A percentile compares a stretch with the other conserved stretches of the same genome.
Evolutionary conservation across 2,113 vertebrate species (phyloP).

Genomic region (Pluvianellus socialis): DNA sequence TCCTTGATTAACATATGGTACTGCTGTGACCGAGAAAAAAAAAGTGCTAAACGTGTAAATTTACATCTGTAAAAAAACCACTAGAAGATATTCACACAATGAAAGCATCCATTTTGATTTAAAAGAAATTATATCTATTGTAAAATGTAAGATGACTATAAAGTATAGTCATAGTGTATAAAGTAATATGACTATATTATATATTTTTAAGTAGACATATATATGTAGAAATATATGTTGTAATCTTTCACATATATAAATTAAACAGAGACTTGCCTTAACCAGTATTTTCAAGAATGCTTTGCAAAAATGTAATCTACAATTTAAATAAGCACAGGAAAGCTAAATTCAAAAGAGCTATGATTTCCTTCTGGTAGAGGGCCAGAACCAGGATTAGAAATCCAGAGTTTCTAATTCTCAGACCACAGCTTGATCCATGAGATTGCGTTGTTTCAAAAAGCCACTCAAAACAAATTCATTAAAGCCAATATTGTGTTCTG

Average conservation of each 20-base stretch:
- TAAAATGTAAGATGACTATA: background rate
- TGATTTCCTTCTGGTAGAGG: background rate
- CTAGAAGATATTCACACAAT: background rate
- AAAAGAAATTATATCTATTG: background rate
- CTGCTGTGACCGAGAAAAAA: background rate
- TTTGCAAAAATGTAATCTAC: background rate
- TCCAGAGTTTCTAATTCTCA: background rate
- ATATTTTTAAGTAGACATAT: background rate
- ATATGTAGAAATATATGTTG: rapidly evolving
- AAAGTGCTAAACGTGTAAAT: background rate
- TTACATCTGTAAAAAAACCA: background rate
- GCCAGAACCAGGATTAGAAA: background rate
- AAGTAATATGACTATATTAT: background rate
- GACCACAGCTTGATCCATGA: background rate
- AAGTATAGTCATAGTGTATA: background rate
- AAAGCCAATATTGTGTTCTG: background rate
- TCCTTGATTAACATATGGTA: background rate
- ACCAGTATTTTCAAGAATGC: background rate
- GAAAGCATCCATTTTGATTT: background rate
- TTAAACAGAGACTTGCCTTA: rapidly evolving
- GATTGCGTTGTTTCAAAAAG: background rate
- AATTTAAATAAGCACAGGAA: background rate
- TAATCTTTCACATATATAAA: rapidly evolving
- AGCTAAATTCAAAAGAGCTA: background rate
- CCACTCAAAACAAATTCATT: background rate